These are phyloP conservation scores for Anniella stebbinsi DNA, from an alignment of 2,797 vertebrate genomes.

Conservation along the genomic window DNA sequence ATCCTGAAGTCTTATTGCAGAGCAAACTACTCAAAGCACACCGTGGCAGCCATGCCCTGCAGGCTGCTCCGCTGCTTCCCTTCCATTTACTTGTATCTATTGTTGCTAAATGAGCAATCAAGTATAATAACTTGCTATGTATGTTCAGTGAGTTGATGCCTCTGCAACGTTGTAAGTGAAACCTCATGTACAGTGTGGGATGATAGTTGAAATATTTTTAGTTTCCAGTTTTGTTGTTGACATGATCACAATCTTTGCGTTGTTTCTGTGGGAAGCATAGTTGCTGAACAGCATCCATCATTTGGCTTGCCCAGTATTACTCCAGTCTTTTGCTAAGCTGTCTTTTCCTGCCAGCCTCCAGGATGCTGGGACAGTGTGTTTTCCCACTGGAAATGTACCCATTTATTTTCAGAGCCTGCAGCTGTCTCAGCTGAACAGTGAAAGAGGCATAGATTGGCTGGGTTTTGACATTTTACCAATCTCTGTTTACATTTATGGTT, in stretches of 20 bases:
- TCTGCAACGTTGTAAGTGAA: conserved; percentile 36
- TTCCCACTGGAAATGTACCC: conserved; percentile 68
- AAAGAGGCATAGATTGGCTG: conserved; percentile 26
- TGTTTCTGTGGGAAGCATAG: conserved; percentile 71
- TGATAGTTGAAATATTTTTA: conserved; percentile 66
- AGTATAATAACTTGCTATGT: not conserved
- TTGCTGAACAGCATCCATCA: conserved; percentile 70
- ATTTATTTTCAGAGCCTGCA: conserved; percentile 62
- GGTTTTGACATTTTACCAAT: conserved; percentile 24
- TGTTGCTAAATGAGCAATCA: not conserved
- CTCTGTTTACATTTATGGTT: conserved; percentile 31
- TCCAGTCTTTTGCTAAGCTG: conserved; percentile 56
- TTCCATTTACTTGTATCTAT: not conserved
- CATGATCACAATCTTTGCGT: conserved; percentile 53
- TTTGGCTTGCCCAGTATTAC: conserved; percentile 64
- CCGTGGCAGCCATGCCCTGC: not conserved
- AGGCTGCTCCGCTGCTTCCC: not conserved
- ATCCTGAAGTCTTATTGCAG: not conserved
- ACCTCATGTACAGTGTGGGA: conserved; percentile 36
- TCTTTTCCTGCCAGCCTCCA: conserved; percentile 70
- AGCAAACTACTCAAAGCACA: not conserved
- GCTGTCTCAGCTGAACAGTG: conserved; percentile 42
- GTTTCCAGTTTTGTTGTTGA: conserved; percentile 41
- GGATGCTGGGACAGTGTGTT: conserved; percentile 55
- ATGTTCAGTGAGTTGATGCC: conserved; percentile 48